Evolutionary conservation across 2,888 invertebrate genomes (phyloP), one percentile per base, ranked within the genome.

Genomic region (Ptilodon capucinus): DNA sequence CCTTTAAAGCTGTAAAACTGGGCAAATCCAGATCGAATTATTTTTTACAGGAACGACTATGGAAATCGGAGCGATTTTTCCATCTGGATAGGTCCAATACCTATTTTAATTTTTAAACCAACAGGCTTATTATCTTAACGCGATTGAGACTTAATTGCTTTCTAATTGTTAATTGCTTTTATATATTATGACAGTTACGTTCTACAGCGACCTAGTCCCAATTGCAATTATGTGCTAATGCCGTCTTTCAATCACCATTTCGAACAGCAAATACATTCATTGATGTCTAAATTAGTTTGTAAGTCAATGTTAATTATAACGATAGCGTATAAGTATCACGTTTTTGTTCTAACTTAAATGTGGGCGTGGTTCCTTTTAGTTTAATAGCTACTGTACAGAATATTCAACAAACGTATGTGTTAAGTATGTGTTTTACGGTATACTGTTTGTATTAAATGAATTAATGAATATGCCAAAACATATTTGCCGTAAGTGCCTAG

Each of bases 401-500:
- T 48, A 54, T 47, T 48, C 57, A 60, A 57, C 19, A 16, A 48
- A 53, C 51, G 36, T 60, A 57, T 46, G 49, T 54, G 44, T 48
- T 13, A 53, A 50, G 45, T 51, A 55, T 65, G 59, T 52, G 49
- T 64, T 57, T 61, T 54, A 55, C 60, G 66, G 55, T 62, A 58
- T 38, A 28, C 34, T n/a, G n/a, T n/a, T n/a, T n/a, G 57, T 62
- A 54, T 52, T 57, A 54, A 56, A 59, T 46, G 7, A 60, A 53
- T 46, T 50, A 60, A 16, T 56, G 50, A 63, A 65, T 64, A 79
- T 77, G 81, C 81, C 80, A 82, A 84, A 76, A 76, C 67, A 73
- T 73, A 71, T 82, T 80, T 77, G 77, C 86, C 85, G 76, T 79
- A 84, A 84, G 86, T 87, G 86, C 87, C 87, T 88, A 82, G 83